Conservation (phyloP, 2,797 vertebrate species). For the Leucoraja ocellata region DNA sequence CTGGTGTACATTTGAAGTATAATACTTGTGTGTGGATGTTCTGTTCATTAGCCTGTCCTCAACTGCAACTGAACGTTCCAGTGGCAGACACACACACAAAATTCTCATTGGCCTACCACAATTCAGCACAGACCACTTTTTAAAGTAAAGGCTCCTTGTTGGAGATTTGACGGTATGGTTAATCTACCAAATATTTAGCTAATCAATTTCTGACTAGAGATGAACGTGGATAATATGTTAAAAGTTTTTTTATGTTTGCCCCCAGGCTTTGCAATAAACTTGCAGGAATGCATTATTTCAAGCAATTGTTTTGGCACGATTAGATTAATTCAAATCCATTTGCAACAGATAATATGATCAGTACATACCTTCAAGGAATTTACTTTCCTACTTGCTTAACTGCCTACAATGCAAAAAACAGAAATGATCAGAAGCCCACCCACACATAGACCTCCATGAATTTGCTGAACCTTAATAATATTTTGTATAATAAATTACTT, state of each 20-base stretch:
- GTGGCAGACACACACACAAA: too few species aligned
- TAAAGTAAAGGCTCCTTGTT: background rate
- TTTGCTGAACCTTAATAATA: background rate
- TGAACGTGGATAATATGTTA: background rate
- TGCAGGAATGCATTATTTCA: background rate
- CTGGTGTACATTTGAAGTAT: too few species aligned
- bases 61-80: too few species aligned
- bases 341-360: background rate
- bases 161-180: background rate
- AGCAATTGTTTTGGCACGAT: background rate
- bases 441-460: background rate
- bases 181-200: background rate
- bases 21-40: too few species aligned
- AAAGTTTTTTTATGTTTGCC: background rate
- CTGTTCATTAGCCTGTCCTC: too few species aligned
- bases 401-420: background rate
- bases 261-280: background rate
- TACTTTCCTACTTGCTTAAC: background rate
- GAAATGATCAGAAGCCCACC: background rate
- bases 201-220: background rate
- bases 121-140: too few species aligned
- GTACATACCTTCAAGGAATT: background rate
- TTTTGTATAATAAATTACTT: background rate
- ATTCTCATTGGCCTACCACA: too few species aligned
- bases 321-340: slow-evolving; percentile 7